Base-by-base conservation (phyloP, 1,140 invertebrate species). In the Druon quercuslanigerum region DNA sequence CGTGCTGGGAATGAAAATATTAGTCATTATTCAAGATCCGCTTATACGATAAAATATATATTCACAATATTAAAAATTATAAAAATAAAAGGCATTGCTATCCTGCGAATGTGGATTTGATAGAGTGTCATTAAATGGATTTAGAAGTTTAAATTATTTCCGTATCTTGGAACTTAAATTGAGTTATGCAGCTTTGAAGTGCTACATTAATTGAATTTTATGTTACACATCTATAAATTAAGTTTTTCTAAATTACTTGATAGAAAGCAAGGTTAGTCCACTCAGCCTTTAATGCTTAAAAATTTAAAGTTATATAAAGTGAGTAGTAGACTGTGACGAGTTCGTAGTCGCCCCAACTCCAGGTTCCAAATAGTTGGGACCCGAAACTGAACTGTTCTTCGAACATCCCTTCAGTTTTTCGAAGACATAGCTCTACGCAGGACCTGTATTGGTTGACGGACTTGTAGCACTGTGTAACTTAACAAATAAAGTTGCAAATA, bases 21-120 rank as follows among this genome's bases (percentile, higher is more conserved):
- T 66, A 66, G 57, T 66, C 57, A 66, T 66, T 66, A 66, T 66
- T 66, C 57, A 6, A 40, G 57, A 40, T 33, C 20, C 57, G 40
- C 20, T 66, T 66, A 40, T 66, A 12, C 16, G 57, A 20, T 66
- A 40, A 66, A 40, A 66, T 66, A 66, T 33, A 66, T 66, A 4
- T 25, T 40, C 57, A 40, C 20, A 20, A 66, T 66, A 66, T 33
- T 40, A 25, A 9, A 40, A 40, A 25, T 66, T 16, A 66, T 66
- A 40, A 33, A 20, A 14, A 66, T 33, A 66, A 33, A 2, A 25
- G 13, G 12, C 8, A 66, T 66, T 66, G 8, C 12, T 60, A 4
- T 25, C 20, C 25, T 11, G 13, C 13, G 14, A 66, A 33, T 20
- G 11, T 56, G 16, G 40, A 66, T 66, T 33, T 33, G 40, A 14